Conservation (phyloP, 92 coral and sea anemone species). For the Phenganax stokvisi region DNA sequence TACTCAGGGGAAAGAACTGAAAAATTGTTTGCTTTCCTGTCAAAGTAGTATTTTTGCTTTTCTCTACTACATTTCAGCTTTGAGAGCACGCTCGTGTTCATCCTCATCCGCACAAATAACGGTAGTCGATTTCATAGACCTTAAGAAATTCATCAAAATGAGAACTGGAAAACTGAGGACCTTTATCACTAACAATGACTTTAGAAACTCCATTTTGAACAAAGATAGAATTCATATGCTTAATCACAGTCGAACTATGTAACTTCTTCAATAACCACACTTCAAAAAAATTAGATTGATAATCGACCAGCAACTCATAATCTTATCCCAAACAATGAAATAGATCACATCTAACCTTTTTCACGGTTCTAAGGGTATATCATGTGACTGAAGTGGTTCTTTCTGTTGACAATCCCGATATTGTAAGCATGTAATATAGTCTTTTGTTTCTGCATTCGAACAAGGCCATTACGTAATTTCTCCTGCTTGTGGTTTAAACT, state of each 20-base stretch:
- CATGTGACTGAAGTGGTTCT: conserved; percentile 8
- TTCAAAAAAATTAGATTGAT: background rate
- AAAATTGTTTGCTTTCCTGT: too few species aligned
- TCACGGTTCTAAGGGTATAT: background rate
- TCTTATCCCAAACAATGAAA: conserved; percentile 15
- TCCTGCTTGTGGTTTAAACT: conserved; percentile 1
- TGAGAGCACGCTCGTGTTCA: too few species aligned
- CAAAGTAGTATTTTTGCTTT: too few species aligned
- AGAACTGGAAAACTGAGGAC: conserved; percentile 9
- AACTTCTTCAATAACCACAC: background rate
- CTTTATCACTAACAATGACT: background rate
- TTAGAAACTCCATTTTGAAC: conserved; percentile 4
- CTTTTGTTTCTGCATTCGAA: background rate
- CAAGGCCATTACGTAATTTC: conserved; percentile 13
- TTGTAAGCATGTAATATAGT: conserved; percentile 11
- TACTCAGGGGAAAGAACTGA: too few species aligned
- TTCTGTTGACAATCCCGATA: conserved; percentile 4
- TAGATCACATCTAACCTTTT: conserved; percentile 11
- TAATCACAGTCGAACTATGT: background rate
- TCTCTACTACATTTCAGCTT: too few species aligned
- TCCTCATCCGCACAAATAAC: too few species aligned
- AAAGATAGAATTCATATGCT: conserved; percentile 7
- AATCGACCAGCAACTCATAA: background rate
- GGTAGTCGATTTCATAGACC: background rate
- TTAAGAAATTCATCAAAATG: background rate